phyloP scores from a whole-genome alignment of 1,140 invertebrate genomes.

The Spodoptera frugiperda region DNA sequence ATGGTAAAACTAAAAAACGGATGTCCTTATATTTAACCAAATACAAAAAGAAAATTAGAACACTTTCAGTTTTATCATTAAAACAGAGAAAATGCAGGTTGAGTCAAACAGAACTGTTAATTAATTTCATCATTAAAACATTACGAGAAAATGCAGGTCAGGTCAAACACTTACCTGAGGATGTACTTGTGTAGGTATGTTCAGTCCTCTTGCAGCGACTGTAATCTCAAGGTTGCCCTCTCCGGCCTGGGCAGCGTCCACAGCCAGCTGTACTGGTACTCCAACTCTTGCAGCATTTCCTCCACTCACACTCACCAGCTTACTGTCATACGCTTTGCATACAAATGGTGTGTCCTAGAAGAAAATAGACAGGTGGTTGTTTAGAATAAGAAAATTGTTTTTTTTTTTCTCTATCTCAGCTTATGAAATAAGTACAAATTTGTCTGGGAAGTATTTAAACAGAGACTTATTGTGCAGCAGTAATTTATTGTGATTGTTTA shows the following conservation, averaged over 20 bases:
- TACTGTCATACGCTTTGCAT: conserved; percentile 97
- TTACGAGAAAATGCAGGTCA: no score
- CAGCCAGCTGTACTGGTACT: conserved; percentile 96
- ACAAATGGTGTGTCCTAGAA: conserved; percentile 95
- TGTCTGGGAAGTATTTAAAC: no score
- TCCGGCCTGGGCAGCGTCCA: conserved; percentile 98
- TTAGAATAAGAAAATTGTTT: background rate
- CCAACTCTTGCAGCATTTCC: conserved; percentile 93
- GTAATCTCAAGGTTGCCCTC: conserved; percentile 99
- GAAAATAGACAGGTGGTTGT: conserved; percentile 6
- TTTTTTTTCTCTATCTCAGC: background rate
- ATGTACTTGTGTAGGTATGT: conserved; percentile 99
- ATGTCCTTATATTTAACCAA: no score
- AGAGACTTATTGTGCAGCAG: no score
- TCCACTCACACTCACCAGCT: conserved; percentile 93
- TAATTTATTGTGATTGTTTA: no score
- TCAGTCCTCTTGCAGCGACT: conserved; percentile 96
- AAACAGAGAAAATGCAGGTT: no score
- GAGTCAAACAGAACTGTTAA: no score
- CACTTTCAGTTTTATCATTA: no score
- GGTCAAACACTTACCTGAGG: conserved; percentile 92
- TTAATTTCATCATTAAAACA: no score
- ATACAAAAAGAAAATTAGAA: no score
- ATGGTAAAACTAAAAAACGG: no score
- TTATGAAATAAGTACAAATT: no score